Percentiles rank a stretch among this genome's conserved stretches.
phyloP scores from a whole-genome alignment of 2,113 vertebrate genomes.

The Speoplatyrhinus poulsoni region DNA sequence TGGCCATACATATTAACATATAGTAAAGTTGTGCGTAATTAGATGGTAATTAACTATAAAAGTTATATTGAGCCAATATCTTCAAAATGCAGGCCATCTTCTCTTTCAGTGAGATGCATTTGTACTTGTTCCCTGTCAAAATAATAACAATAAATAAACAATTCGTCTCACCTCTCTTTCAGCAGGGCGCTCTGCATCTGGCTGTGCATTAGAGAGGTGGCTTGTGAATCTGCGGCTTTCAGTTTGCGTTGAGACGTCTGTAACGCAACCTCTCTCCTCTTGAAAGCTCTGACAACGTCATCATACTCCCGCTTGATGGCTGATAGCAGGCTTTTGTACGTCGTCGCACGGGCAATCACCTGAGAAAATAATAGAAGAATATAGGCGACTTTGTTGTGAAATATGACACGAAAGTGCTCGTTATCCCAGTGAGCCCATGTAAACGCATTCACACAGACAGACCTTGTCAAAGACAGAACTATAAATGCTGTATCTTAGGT shows the following conservation, averaged over 20 bases:
- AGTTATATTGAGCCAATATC: too few species aligned
- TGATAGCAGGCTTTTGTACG: conserved; percentile 76
- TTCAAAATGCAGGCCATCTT: neutral
- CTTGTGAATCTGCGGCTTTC: conserved; percentile 56
- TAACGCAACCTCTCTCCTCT: conserved; percentile 52
- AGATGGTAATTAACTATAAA: too few species aligned
- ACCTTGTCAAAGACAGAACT: conserved; percentile 73
- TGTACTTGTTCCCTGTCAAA: neutral
- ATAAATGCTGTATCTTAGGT: conserved; percentile 66
- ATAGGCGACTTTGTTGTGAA: neutral
- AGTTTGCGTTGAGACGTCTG: conserved; percentile 53
- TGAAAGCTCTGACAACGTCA: conserved; percentile 67
- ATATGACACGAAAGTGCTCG: neutral
- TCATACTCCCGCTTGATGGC: conserved; percentile 80
- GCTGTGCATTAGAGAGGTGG: conserved; percentile 57
- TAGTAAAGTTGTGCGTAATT: too few species aligned
- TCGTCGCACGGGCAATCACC: conserved; percentile 72
- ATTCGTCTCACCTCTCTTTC: conserved; percentile 67
- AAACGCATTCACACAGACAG: neutral
- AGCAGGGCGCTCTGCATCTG: conserved; percentile 70
- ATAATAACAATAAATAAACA: neutral
- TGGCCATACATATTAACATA: too few species aligned
- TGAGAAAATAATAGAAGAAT: conserved; percentile 15
- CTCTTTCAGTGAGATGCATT: neutral
- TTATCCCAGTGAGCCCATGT: too few species aligned